Evolutionary conservation across 2,797 vertebrate genomes (phyloP).

Genomic region (Enteromius argenteus): DNA sequence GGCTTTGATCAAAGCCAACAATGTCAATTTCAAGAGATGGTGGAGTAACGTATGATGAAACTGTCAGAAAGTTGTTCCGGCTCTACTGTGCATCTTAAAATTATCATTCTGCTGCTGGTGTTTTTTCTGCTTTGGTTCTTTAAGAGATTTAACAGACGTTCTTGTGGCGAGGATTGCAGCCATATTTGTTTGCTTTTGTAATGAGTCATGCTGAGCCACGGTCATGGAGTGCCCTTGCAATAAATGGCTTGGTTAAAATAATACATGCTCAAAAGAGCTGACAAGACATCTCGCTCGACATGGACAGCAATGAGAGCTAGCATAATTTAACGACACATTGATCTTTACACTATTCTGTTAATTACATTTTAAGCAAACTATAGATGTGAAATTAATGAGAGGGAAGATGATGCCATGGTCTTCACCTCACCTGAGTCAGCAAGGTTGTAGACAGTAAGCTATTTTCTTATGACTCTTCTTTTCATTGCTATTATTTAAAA

Average conservation of each 20-base stretch:
- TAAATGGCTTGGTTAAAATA: slow-evolving; percentile 59
- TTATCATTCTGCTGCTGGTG: slow-evolving; percentile 73
- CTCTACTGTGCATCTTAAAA: slow-evolving; percentile 79
- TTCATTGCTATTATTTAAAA: slow-evolving; percentile 60
- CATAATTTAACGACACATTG: slow-evolving; percentile 83
- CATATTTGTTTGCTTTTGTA: slow-evolving; percentile 56
- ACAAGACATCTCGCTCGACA: slow-evolving; percentile 64
- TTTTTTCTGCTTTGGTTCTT: slow-evolving; percentile 58
- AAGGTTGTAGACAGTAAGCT: slow-evolving; percentile 59
- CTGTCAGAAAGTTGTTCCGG: slow-evolving; percentile 82
- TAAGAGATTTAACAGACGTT: slow-evolving; percentile 64
- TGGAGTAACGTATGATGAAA: slow-evolving; percentile 83
- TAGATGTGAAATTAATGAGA: slow-evolving; percentile 84
- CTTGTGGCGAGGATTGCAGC: neutral
- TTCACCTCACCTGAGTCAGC: slow-evolving; percentile 73
- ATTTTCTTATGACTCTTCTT: slow-evolving; percentile 62
- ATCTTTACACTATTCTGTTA: slow-evolving; percentile 84
- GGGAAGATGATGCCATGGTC: slow-evolving; percentile 70
- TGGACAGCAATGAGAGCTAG: slow-evolving; percentile 65
- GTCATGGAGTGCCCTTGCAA: slow-evolving; percentile 55
- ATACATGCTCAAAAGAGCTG: slow-evolving; percentile 65
- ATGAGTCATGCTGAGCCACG: slow-evolving; percentile 48
- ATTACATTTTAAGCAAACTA: slow-evolving; percentile 83
- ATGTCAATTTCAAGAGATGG: slow-evolving; percentile 81
- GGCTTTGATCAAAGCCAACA: slow-evolving; percentile 83